phyloP scores from a whole-genome alignment of 2,797 vertebrate species.

The Clarias platycephalus region DNA sequence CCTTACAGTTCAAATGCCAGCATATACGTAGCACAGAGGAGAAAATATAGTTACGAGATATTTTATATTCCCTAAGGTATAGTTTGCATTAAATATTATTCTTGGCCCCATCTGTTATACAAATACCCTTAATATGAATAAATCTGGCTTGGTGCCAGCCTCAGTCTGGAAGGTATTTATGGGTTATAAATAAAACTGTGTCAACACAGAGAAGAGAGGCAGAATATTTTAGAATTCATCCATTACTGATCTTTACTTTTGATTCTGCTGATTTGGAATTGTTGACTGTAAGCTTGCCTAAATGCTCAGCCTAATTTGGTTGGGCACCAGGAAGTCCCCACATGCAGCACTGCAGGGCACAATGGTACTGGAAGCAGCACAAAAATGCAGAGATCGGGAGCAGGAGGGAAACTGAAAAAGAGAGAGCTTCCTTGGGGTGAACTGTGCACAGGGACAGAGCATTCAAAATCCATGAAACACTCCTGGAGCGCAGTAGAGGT shows the following conservation, averaged over 20 bases:
- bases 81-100: conserved; percentile 87
- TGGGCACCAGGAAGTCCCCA: conserved; percentile 63
- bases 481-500: conserved; percentile 47
- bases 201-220: conserved; percentile 77
- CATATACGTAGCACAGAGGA: conserved; percentile 52
- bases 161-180: conserved; percentile 84
- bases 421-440: conserved; percentile 33
- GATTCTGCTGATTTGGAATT: conserved; percentile 47
- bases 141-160: conserved; percentile 78
- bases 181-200: conserved; percentile 86
- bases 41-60: conserved; percentile 72
- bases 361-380: conserved; percentile 53
- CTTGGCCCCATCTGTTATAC: conserved; percentile 80
- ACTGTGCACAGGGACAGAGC: conserved; percentile 35
- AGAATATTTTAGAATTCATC: conserved; percentile 79
- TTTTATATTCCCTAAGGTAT: conserved; percentile 79
- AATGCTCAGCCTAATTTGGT: conserved; percentile 60
- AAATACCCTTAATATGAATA: conserved; percentile 90
- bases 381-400: conserved; percentile 54
- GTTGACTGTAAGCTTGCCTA: conserved; percentile 23
- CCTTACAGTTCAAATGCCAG: conserved; percentile 56
- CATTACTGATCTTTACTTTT: conserved; percentile 76
- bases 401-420: conserved; percentile 29
- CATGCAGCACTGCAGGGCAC: conserved; percentile 60
- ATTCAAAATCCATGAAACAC: conserved; percentile 54